Evolutionary conservation across 1,140 invertebrate genomes (phyloP), one percentile per base, ranked within the genome.

Genomic region (Camponotus floridanus): DNA sequence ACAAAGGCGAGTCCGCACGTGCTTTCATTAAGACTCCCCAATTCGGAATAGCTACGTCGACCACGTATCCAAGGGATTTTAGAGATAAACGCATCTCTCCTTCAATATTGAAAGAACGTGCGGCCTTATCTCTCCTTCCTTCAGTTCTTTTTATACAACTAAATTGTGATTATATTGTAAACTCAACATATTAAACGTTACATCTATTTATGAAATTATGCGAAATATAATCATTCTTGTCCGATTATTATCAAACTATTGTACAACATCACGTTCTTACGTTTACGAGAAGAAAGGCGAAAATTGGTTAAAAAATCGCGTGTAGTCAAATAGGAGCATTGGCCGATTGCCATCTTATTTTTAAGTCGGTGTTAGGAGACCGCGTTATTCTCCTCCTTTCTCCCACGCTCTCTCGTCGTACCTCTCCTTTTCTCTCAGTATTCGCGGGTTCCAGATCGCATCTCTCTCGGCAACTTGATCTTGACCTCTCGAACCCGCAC

Each of bases 1-100:
- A 93, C 91, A 93, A 92, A 93, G 88, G 91, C 91, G 91, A 76
- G 85, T 76, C 89, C 71, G 88, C 90, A 92, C 91, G 91, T 92
- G 90, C 90, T 91, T 93, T 93, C 92, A 93, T 93, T 92, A 92
- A 90, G 90, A 64, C 86, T 26, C 51, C 45, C 86, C 91, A 92
- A 92, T 92, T 91, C 90, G 73, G 90, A 93, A 88, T 89, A 91
- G 90, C 88, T 85, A 83, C 31, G 65, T 84, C 86, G 78, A 87
- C 89, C 88, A 87, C 74, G 76, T 80, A 73, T 15, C 45, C n/a
- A 21, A 51, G 6, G 15, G 61, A 31, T 26, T 76, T 39, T 76
- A 45, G 36, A 62, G 59, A n/a, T 61, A 65, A 78, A 45, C 8
- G 42, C 39, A 26, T 78, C 74, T 42, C 33, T 42, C 33, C 39